A percentile compares a stretch with the other conserved stretches of the same genome.
Evolutionary conservation across 2,113 vertebrate genomes (phyloP).

Genomic region (Lepidothrix coronata): DNA sequence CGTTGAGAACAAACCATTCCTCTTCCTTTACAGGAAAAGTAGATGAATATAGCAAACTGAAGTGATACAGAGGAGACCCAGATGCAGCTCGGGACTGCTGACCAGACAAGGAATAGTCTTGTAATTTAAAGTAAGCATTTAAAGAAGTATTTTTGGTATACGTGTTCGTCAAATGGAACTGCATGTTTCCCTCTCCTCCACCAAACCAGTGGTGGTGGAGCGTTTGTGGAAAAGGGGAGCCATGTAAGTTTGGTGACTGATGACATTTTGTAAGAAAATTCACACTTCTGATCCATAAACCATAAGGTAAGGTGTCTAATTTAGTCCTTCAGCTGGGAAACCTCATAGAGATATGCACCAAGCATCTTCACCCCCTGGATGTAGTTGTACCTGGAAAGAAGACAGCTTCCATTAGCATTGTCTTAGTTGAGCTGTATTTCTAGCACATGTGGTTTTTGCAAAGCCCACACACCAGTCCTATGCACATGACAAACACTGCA

Average conservation of each 20-base stretch:
- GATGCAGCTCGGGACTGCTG: background rate
- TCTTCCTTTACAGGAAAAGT: background rate
- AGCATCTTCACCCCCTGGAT: conserved; percentile 92
- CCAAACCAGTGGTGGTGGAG: background rate
- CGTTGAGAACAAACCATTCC: background rate
- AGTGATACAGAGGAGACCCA: background rate
- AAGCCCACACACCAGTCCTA: background rate
- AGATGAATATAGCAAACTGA: background rate
- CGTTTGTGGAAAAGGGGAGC: background rate
- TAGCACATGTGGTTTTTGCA: background rate
- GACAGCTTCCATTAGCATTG: background rate
- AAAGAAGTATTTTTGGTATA: background rate
- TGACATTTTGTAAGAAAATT: background rate
- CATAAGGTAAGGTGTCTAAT: background rate
- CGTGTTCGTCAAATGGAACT: background rate
- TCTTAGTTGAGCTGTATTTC: background rate
- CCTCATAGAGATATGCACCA: conserved; percentile 91
- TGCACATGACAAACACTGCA: background rate
- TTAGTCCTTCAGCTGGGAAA: conserved; percentile 82
- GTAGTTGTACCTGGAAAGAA: conserved; percentile 85
- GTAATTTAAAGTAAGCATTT: background rate
- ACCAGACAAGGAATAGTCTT: background rate
- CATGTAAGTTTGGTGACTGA: background rate
- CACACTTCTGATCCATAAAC: background rate
- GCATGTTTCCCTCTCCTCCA: background rate